phyloP scores from a whole-genome alignment of 2,797 vertebrate genomes.

The Champsocephalus esox region DNA sequence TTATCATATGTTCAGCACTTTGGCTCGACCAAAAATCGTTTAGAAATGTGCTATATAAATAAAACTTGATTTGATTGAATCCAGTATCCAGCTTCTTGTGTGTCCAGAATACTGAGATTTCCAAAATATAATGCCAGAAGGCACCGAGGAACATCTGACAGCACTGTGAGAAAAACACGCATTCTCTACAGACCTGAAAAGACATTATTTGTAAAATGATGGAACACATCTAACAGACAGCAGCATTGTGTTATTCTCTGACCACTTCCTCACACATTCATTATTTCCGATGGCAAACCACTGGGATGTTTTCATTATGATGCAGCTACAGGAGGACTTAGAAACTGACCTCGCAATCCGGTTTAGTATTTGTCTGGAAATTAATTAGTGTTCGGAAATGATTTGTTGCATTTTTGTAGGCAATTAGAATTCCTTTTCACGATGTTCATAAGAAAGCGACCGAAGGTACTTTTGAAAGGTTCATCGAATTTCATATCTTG shows the following conservation, averaged over 20 bases:
- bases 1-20: too few relatives aligned
- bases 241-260: too few relatives aligned
- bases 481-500: background rate
- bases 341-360: background rate
- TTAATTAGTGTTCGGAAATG: background rate
- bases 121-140: background rate
- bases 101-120: slow-evolving; percentile 10
- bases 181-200: background rate
- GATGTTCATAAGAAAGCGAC: background rate
- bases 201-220: too few relatives aligned
- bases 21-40: too few relatives aligned
- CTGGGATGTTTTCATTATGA: background rate
- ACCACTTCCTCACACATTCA: too few relatives aligned
- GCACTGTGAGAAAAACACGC: background rate
- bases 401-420: background rate
- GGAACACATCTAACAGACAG: too few relatives aligned
- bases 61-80: background rate
- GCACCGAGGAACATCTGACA: slow-evolving; percentile 6
- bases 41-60: too few relatives aligned
- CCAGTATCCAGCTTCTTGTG: background rate
- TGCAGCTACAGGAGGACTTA: background rate
- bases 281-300: background rate
- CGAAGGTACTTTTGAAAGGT: background rate
- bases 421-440: background rate
- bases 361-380: background rate